phyloP scores from a whole-genome alignment of 1,140 invertebrate species.

The Drosophila parvula region DNA sequence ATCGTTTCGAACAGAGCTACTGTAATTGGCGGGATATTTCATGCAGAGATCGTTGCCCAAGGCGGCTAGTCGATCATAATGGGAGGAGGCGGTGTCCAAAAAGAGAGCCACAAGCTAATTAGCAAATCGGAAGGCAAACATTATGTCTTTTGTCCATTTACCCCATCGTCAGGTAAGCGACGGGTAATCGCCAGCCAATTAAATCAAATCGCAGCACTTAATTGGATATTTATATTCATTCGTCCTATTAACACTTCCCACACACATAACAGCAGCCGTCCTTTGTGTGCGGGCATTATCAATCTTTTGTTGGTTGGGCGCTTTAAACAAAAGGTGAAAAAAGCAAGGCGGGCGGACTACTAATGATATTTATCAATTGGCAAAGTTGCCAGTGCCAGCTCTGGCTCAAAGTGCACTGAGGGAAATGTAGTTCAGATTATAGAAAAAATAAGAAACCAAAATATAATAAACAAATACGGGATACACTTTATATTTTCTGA shows the following conservation, averaged over 20 bases:
- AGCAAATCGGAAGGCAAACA: constrained; percentile 35
- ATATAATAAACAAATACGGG: too few relatives aligned
- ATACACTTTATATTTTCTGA: too few relatives aligned
- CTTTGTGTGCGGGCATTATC: constrained; percentile 41
- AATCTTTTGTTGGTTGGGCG: constrained; percentile 28
- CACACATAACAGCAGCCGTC: constrained; percentile 24
- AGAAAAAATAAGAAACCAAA: too few relatives aligned
- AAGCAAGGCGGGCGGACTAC: constrained; percentile 21
- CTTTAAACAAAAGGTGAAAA: constrained; percentile 26
- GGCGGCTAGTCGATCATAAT: constrained; percentile 47
- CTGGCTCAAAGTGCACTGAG: background rate
- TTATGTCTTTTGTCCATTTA: constrained; percentile 15
- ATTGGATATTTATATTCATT: constrained; percentile 54
- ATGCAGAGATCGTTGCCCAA: constrained; percentile 65
- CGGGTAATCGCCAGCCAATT: constrained; percentile 23
- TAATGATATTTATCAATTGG: constrained; percentile 74
- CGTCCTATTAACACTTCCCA: constrained; percentile 35
- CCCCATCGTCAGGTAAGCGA: background rate
- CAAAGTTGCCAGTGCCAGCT: constrained; percentile 27
- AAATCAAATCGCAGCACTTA: constrained; percentile 42
- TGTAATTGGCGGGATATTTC: constrained; percentile 79
- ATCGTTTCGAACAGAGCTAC: constrained; percentile 8
- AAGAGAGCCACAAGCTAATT: constrained; percentile 36
- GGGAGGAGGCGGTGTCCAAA: constrained; percentile 14
- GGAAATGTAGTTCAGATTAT: background rate